A percentile compares a stretch with the other conserved stretches of the same genome.
phyloP scores from a whole-genome alignment of 2,888 invertebrate genomes.

The Petrophora chlorosata region DNA sequence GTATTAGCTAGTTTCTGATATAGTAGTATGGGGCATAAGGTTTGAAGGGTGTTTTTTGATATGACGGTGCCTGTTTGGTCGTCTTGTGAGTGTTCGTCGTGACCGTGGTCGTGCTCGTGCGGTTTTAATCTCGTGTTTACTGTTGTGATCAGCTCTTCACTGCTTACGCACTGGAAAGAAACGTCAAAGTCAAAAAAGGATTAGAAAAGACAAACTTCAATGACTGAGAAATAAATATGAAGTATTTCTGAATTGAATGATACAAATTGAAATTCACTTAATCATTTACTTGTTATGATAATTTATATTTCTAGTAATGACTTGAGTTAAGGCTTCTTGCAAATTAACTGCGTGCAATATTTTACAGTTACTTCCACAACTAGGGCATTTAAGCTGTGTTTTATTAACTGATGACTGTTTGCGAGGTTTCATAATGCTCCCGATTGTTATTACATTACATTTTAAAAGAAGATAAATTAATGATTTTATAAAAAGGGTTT shows the following conservation, averaged over 20 bases:
- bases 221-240: not conserved
- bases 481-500: not conserved
- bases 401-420: too few species aligned
- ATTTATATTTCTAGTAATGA: not conserved
- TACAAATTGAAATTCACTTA: too few species aligned
- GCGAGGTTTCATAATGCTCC: too few species aligned
- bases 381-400: too few species aligned
- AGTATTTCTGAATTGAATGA: too few species aligned
- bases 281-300: too few species aligned
- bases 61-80: conserved; percentile 52
- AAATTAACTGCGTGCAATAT: too few species aligned
- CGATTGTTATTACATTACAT: too few species aligned
- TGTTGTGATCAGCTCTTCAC: conserved; percentile 70
- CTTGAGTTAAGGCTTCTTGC: not conserved
- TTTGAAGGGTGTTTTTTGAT: conserved; percentile 66
- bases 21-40: conserved; percentile 87
- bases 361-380: too few species aligned
- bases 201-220: not conserved
- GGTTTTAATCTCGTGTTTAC: conserved; percentile 71
- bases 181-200: not conserved
- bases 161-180: conserved; percentile 76
- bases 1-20: conserved; percentile 86
- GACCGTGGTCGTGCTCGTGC: conserved; percentile 49
- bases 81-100: conserved; percentile 44
- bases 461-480: not conserved